Conservation (phyloP, 2,888 invertebrate species). For the Drosophila birchii region DNA sequence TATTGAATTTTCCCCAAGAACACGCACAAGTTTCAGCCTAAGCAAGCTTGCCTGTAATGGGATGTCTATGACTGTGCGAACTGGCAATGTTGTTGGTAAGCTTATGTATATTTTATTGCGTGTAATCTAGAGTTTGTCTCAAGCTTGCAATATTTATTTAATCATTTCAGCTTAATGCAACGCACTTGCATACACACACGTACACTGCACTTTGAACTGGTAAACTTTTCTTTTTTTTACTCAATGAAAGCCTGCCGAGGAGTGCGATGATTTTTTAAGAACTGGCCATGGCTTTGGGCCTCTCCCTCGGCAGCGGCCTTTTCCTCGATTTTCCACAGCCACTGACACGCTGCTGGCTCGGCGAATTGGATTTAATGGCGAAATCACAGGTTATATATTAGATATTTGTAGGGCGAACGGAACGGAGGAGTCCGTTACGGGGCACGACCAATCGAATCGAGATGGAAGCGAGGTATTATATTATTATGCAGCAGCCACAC, state of each 20-base stretch:
- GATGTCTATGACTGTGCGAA: not conserved
- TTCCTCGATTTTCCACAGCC: conserved; percentile 19
- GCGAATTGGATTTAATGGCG: conserved; percentile 51
- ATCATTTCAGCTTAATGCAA: conserved; percentile 15
- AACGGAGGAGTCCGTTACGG: conserved; percentile 35
- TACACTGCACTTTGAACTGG: conserved; percentile 51
- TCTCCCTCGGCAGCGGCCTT: conserved; percentile 24
- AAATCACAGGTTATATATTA: conserved; percentile 37
- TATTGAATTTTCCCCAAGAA: not conserved
- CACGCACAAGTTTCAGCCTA: not conserved
- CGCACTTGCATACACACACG: conserved; percentile 18
- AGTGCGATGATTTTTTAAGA: conserved; percentile 33
- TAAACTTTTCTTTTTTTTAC: not conserved
- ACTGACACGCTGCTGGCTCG: conserved; percentile 48
- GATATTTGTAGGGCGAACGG: not conserved
- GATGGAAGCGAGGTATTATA: conserved; percentile 49
- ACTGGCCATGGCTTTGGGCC: conserved; percentile 38
- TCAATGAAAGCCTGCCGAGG: conserved; percentile 23
- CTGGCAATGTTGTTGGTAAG: conserved; percentile 10
- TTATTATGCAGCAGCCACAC: conserved; percentile 67
- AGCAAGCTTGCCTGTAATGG: conserved; percentile 6
- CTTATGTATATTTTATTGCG: conserved; percentile 3
- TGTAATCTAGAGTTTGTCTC: conserved; percentile 6
- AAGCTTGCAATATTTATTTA: conserved; percentile 17
- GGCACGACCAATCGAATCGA: conserved; percentile 60